A percentile compares a stretch with the other conserved stretches of the same genome.
Evolutionary conservation across 2,797 vertebrate genomes (phyloP).

Genomic region (Jordanella pulchra): DNA sequence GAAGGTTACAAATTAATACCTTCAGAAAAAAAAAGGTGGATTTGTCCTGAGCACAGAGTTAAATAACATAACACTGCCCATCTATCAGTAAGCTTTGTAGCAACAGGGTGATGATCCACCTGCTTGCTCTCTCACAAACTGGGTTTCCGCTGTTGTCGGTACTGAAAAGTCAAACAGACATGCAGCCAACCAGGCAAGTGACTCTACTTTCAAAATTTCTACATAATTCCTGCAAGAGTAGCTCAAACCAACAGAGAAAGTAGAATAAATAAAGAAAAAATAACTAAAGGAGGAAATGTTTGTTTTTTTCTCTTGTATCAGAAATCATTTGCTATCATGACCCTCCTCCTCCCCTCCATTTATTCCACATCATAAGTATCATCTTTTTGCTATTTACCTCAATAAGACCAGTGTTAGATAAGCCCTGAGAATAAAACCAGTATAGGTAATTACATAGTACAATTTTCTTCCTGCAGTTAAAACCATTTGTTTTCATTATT

Average conservation of each 20-base stretch:
- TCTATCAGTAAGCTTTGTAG: constrained; percentile 48
- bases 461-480: constrained; percentile 13
- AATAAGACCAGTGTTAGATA: constrained; percentile 68
- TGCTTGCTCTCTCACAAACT: constrained; percentile 42
- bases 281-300: constrained; percentile 51
- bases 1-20: constrained; percentile 47
- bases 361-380: constrained; percentile 42
- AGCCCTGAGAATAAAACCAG: constrained; percentile 58
- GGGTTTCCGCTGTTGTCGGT: constrained; percentile 58
- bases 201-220: constrained; percentile 53
- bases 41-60: constrained; percentile 45
- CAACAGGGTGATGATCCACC: constrained; percentile 17
- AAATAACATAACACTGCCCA: constrained; percentile 35
- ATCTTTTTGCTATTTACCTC: constrained; percentile 70
- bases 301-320: constrained; percentile 58
- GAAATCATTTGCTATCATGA: constrained; percentile 65
- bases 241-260: constrained; percentile 33
- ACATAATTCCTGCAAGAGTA: constrained; percentile 40
- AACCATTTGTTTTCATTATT: constrained; percentile 42
- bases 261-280: constrained; percentile 57
- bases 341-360: constrained; percentile 60
- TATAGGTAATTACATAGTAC: constrained; percentile 52
- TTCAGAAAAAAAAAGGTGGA: constrained; percentile 44
- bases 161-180: constrained; percentile 69
- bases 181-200: constrained; percentile 49